phyloP scores from a whole-genome alignment of 2,888 invertebrate species.

The Acrobasis consociella region DNA sequence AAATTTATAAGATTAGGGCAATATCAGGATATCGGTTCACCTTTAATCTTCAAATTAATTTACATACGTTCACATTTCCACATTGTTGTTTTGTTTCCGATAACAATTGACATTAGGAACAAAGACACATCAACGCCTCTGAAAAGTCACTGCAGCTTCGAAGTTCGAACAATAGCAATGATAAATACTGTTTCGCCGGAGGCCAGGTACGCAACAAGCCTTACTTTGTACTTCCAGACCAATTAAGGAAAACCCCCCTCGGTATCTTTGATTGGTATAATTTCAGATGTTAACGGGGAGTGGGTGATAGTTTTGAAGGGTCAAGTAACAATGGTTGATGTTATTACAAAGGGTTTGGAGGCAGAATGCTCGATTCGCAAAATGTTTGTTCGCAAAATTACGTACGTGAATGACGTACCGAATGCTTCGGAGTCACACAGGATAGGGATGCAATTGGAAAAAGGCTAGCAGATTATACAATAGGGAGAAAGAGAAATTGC shows the following conservation, averaged over 20 bases:
- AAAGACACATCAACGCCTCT: constrained; percentile 50
- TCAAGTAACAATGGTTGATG: constrained; percentile 52
- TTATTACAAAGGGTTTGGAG: constrained; percentile 55
- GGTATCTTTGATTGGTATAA: constrained; percentile 34
- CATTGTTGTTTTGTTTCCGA: constrained; percentile 38
- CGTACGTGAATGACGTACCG: too few species aligned
- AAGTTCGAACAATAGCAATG: constrained; percentile 60
- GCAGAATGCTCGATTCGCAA: background rate
- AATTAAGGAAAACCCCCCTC: constrained; percentile 45
- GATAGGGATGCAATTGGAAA: too few species aligned
- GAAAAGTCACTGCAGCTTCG: constrained; percentile 1
- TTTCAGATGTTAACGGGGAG: constrained; percentile 26
- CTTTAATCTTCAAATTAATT: constrained; percentile 6
- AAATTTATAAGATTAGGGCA: background rate
- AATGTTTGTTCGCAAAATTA: background rate
- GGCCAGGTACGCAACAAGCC: constrained; percentile 62
- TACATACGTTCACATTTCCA: constrained; percentile 26
- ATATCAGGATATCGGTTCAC: constrained; percentile 1
- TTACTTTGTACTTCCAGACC: constrained; percentile 47
- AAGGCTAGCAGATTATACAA: too few species aligned
- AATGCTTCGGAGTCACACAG: too few species aligned
- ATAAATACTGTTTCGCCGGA: constrained; percentile 69
- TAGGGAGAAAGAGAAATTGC: too few species aligned
- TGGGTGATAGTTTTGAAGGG: constrained; percentile 40
- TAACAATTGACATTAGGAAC: constrained; percentile 46